Evolutionary conservation across 2,888 invertebrate genomes (phyloP).

Genomic region (Alviniconcha strummeri): DNA sequence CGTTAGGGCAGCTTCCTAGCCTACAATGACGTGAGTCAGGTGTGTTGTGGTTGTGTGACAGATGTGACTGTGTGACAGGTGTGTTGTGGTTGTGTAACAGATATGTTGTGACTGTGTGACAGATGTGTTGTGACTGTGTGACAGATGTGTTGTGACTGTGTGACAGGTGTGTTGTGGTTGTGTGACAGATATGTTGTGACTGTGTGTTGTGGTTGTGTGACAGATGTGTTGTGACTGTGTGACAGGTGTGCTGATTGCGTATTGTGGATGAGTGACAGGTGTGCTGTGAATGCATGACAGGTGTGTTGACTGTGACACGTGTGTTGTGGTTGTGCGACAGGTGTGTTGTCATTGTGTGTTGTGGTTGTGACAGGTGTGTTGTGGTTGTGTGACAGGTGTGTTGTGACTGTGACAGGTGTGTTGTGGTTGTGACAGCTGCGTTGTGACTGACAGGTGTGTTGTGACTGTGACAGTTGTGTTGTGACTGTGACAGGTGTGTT

Average conservation of each 20-base stretch:
- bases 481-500: not conserved
- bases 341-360: not conserved
- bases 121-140: not conserved
- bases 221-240: too few relatives aligned
- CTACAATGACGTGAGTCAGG: not conserved
- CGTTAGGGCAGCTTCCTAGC: slow-evolving; percentile 59
- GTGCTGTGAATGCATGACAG: too few relatives aligned
- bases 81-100: not conserved
- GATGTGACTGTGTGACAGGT: not conserved
- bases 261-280: too few relatives aligned
- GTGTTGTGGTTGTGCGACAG: not conserved
- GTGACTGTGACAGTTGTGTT: slow-evolving; percentile 9
- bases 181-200: too few relatives aligned
- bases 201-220: too few relatives aligned
- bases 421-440: too few relatives aligned
- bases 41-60: not conserved
- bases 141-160: not conserved
- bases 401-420: too few relatives aligned
- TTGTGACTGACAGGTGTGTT: not conserved
- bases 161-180: not conserved
- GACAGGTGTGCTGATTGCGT: too few relatives aligned
- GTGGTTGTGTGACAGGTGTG: not conserved
- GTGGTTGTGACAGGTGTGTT: not conserved
- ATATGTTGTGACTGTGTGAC: not conserved
- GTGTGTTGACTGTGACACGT: not conserved